phyloP scores from a whole-genome alignment of 2,113 vertebrate genomes.

The Scatophagus argus region DNA sequence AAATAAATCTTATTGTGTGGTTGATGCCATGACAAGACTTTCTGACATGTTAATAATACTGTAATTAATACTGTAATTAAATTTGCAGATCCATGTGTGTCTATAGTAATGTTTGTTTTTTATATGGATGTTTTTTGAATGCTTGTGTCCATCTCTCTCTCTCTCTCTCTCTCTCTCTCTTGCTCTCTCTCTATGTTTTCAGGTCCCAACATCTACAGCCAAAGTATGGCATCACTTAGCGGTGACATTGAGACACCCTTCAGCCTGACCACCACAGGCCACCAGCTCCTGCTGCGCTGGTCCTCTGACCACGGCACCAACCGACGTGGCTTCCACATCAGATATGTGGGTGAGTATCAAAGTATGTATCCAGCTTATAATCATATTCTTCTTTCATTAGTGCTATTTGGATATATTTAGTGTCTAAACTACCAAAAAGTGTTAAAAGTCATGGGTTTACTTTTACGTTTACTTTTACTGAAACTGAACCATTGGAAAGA shows the following conservation, averaged over 20 bases:
- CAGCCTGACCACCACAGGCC: constrained; percentile 91
- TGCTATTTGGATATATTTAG: constrained; percentile 46
- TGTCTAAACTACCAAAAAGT: constrained; percentile 22
- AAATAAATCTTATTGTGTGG: neutral
- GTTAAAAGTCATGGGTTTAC: constrained; percentile 62
- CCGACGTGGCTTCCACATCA: constrained; percentile 95
- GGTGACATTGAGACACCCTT: constrained; percentile 94
- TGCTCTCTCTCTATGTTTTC: neutral
- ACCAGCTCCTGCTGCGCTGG: constrained; percentile 96
- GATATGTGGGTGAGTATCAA: constrained; percentile 96
- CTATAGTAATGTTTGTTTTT: neutral
- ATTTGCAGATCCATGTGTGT: neutral
- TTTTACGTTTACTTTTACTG: constrained; percentile 5
- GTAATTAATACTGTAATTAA: neutral
- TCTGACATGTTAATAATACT: neutral
- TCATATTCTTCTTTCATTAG: constrained; percentile 72
- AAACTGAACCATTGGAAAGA: neutral
- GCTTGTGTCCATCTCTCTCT: no score
- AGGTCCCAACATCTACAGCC: constrained; percentile 97
- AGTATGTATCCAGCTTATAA: constrained; percentile 87
- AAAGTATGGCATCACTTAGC: constrained; percentile 92
- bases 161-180: no score
- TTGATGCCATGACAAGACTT: neutral
- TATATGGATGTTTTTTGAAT: neutral
- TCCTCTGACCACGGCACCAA: constrained; percentile 98